Evolutionary conservation across 2,113 vertebrate genomes (phyloP), one percentile per base, ranked within the genome.

Genomic region (Globicephala melas): DNA sequence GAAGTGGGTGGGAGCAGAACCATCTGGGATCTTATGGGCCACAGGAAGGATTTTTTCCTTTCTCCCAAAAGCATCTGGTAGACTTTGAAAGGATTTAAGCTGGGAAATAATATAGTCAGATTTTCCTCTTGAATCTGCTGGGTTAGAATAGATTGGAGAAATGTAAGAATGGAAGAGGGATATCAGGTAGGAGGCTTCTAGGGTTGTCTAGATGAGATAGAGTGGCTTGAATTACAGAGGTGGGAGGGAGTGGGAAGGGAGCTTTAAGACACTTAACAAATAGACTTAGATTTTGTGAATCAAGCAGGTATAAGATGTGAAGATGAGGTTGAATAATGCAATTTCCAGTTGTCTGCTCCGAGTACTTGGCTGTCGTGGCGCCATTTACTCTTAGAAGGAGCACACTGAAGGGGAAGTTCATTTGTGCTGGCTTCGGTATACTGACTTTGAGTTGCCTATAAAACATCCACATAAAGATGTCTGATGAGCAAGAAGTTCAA

Each of bases 51-150:
- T 47, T 73, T 47, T 53, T 53, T 5, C 65, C 63, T 5, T 77
- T 84, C 17, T 74, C 1, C 31, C 31, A 12, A 92, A 85, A 91
- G 18, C 77, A 76, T 36, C 83, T 91, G 26, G 53, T 84, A 84
- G 76, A 41, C 82, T 68, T 94, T 63, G 8, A 82, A 92, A 79
- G 13, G 44, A 17, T 20, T 50, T 47, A 76, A 77, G 17, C 12
- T 36, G 70, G 50, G 63, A 87, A 63, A 79, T 36, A n/a, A 87
- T 41, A 87, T 53, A 67, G 65, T 84, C 23, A 60, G 20, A 31
- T 65, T 82, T 93, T 89, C 44, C 36, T 73, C 62, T 89, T 38
- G 17, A 94, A 85, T 95, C n/a, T 74, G 12, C 53, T 44, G 20
- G 4, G 17, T 90, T 94, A 50, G 63, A 80, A 38, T 20, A 80